phyloP scores from a whole-genome alignment of 2,113 vertebrate species.

The Salminus brasiliensis region DNA sequence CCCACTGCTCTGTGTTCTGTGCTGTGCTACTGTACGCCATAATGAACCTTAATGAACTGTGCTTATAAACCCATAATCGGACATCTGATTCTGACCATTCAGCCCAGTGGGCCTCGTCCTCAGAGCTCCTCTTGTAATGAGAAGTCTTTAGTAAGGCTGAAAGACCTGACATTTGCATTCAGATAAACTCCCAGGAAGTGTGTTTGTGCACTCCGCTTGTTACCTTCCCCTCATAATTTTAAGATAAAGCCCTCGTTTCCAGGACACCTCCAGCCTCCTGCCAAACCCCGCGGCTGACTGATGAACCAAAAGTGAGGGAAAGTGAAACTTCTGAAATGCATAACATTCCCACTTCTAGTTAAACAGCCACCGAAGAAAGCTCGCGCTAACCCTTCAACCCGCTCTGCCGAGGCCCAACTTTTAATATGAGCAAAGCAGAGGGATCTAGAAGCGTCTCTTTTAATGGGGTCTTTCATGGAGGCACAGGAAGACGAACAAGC shows the following conservation, averaged over 20 bases:
- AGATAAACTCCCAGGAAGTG: slow-evolving; percentile 46
- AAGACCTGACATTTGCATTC: slow-evolving; percentile 54
- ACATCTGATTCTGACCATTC: background rate
- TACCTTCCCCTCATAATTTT: slow-evolving; percentile 52
- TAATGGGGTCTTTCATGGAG: slow-evolving; percentile 80
- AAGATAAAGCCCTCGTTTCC: slow-evolving; percentile 53
- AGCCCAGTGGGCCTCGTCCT: slow-evolving; percentile 9
- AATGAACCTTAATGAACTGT: background rate
- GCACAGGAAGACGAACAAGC: slow-evolving; percentile 81
- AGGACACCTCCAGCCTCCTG: slow-evolving; percentile 34
- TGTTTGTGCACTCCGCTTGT: slow-evolving; percentile 46
- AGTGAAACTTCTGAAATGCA: slow-evolving; percentile 5
- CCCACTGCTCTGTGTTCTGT: background rate
- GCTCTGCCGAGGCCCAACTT: slow-evolving; percentile 61
- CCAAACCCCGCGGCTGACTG: slow-evolving; percentile 47
- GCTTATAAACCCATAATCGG: slow-evolving; percentile 19
- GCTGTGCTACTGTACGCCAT: background rate
- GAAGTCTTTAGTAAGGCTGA: slow-evolving; percentile 24
- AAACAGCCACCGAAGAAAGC: slow-evolving; percentile 57
- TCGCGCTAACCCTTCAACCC: slow-evolving; percentile 53
- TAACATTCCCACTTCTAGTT: slow-evolving; percentile 16
- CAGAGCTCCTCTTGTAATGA: slow-evolving; percentile 12
- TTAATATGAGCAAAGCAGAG: slow-evolving; percentile 70
- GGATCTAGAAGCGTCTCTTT: slow-evolving; percentile 75
- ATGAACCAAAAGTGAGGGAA: slow-evolving; percentile 27